Evolutionary conservation across 2,888 invertebrate species (phyloP).

Genomic region (Lysandra coridon): DNA sequence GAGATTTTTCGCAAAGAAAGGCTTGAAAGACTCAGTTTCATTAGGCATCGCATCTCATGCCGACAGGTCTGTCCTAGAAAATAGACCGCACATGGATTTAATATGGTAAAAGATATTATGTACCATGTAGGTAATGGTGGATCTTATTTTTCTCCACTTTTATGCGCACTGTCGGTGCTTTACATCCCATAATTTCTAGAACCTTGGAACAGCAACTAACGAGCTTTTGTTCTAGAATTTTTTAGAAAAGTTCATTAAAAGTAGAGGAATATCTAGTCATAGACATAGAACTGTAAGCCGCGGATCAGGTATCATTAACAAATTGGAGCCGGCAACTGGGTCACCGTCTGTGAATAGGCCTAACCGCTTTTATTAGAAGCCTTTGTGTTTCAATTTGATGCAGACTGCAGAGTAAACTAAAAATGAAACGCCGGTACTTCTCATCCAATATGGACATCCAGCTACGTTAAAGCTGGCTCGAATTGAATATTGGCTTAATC

Average conservation of each 20-base stretch:
- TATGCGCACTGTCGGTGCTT: too few species aligned
- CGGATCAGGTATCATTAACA: constrained; percentile 1
- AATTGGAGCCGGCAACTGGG: background rate
- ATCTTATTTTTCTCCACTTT: too few species aligned
- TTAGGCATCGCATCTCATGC: too few species aligned
- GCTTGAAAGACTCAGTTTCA: too few species aligned
- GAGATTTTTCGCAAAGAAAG: too few species aligned
- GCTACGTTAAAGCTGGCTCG: too few species aligned
- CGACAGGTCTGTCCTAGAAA: too few species aligned
- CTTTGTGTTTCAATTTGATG: constrained; percentile 21
- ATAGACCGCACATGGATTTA: too few species aligned
- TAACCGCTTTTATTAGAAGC: constrained; percentile 2
- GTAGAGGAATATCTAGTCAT: background rate
- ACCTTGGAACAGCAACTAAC: too few species aligned
- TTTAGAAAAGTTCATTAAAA: background rate
- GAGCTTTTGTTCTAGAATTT: background rate
- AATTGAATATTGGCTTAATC: background rate
- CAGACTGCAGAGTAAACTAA: constrained; percentile 10
- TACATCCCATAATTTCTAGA: too few species aligned
- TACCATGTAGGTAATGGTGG: too few species aligned
- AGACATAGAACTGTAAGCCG: background rate
- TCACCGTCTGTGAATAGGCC: constrained; percentile 5
- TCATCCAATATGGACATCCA: background rate
- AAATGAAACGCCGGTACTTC: background rate
- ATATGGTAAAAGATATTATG: too few species aligned